A percentile compares a stretch with the other conserved stretches of the same genome.
These are phyloP conservation scores for Drosophila prolongata DNA, from an alignment of 2,888 invertebrate genomes.

Conservation along the genomic window DNA sequence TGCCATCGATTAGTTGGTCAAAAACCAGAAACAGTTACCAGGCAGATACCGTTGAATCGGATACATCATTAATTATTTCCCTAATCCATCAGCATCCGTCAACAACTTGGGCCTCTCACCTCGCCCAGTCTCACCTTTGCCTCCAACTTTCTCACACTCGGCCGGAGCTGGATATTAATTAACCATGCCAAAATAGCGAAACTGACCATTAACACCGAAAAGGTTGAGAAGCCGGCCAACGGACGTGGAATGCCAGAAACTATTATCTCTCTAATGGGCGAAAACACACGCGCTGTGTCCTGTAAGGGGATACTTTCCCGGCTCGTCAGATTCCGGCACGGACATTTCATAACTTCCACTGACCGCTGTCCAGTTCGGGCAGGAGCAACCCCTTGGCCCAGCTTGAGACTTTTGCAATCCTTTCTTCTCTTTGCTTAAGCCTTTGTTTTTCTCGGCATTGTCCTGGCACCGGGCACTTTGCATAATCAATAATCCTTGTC, in stretches of 20 bases:
- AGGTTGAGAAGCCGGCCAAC: slow-evolving; percentile 30
- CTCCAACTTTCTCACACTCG: slow-evolving; percentile 79
- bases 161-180: slow-evolving; percentile 72
- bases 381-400: slow-evolving; percentile 64
- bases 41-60: background rate
- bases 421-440: slow-evolving; percentile 73
- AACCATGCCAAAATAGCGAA: slow-evolving; percentile 82
- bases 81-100: slow-evolving; percentile 80
- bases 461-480: slow-evolving; percentile 76
- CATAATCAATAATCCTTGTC: slow-evolving; percentile 84
- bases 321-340: slow-evolving; percentile 57
- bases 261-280: slow-evolving; percentile 83
- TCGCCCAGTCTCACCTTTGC: slow-evolving; percentile 49
- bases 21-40: slow-evolving; percentile 49
- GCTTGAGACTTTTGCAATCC: slow-evolving; percentile 41
- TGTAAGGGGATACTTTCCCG: slow-evolving; percentile 75
- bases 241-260: slow-evolving; percentile 76
- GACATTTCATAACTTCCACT: slow-evolving; percentile 61
- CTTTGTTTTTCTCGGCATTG: slow-evolving; percentile 75
- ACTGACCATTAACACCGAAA: slow-evolving; percentile 80
- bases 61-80: slow-evolving; percentile 79
- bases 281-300: slow-evolving; percentile 81
- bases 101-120: slow-evolving; percentile 54
- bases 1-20: slow-evolving; percentile 59
- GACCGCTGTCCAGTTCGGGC: slow-evolving; percentile 50